phyloP scores from a whole-genome alignment of 30 jellyfish, hydroid and myxozoan species.

The Mastigias papua region DNA sequence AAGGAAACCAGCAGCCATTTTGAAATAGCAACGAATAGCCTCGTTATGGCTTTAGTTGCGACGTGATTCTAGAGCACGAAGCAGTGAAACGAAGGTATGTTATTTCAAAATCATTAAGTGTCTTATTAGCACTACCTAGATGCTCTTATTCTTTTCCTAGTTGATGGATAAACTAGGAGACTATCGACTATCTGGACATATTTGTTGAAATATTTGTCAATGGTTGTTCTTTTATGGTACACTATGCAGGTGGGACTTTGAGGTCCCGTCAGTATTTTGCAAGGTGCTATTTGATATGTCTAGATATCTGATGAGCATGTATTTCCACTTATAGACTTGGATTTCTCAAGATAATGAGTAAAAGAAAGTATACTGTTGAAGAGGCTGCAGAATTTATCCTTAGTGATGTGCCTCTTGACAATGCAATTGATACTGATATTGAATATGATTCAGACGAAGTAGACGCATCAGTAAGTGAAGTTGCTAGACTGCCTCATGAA shows the following conservation, averaged over 20 bases:
- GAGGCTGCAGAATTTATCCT: not conserved
- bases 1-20: not conserved
- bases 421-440: constrained; percentile 23
- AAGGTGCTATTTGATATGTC: not conserved
- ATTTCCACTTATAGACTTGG: not conserved
- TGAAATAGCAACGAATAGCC: not conserved
- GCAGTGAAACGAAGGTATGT: not conserved
- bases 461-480: constrained; percentile 2
- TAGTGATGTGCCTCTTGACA: constrained; percentile 39
- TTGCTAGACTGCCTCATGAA: not conserved
- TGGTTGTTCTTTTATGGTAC: not conserved
- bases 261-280: not conserved
- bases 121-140: not conserved
- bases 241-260: constrained; percentile 5
- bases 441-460: constrained; percentile 23
- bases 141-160: not conserved
- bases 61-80: not conserved
- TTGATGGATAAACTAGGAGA: not conserved
- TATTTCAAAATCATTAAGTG: not conserved
- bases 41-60: not conserved
- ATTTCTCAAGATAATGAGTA: not conserved
- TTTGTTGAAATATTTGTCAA: not conserved
- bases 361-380: not conserved
- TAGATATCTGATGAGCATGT: not conserved
- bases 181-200: not conserved